Evolutionary conservation across 2,113 vertebrate genomes (phyloP), one percentile per base, ranked within the genome.

Genomic region (Herpetotheres cachinnans): DNA sequence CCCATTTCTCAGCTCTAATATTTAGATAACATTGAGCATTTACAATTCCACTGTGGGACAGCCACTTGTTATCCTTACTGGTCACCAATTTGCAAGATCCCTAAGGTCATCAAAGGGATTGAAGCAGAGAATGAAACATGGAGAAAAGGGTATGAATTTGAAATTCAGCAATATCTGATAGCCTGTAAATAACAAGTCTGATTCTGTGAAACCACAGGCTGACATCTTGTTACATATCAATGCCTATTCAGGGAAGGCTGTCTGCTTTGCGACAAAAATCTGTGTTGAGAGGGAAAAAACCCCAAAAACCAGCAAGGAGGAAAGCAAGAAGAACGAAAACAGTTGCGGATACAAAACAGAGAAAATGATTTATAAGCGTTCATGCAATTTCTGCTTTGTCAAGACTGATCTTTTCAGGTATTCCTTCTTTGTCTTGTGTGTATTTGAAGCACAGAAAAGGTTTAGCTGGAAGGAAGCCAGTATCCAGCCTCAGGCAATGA

Each of bases 381-480:
- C 78, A 17, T 34, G 74, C 76, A 89, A 88, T 95, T 95, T 90
- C 90, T 96, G 52, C 94, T 96, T 92, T 97, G 94, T 95, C 69
- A 84, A 92, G 90, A 74, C 79, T 84, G 87, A 93, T 96, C 85
- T 96, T 95, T 95, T 49, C 83, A 95, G 94, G 94, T 97, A 36
- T 20, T 88, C 46, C 58, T 97, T 86, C 91, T 95, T 83, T 97
- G 96, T 97, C 89, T 89, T 49, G 56, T 79, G 76, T 94, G 73
- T 92, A 90, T 85, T 95, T 96, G 88, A 95, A 95, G 96, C 86
- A 91, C 52, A 82, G 62, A 82, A 93, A 95, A 96, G 85, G 90
- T 93, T 91, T 97, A 54, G 88, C 91, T 97, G 97, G 96, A 97
- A 95, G 95, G 91, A 96, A 97, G 95, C 93, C 97, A 96, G 92